These are phyloP conservation scores for Lutjanus campechanus DNA, from an alignment of 2,797 vertebrate species.

Conservation along the genomic window DNA sequence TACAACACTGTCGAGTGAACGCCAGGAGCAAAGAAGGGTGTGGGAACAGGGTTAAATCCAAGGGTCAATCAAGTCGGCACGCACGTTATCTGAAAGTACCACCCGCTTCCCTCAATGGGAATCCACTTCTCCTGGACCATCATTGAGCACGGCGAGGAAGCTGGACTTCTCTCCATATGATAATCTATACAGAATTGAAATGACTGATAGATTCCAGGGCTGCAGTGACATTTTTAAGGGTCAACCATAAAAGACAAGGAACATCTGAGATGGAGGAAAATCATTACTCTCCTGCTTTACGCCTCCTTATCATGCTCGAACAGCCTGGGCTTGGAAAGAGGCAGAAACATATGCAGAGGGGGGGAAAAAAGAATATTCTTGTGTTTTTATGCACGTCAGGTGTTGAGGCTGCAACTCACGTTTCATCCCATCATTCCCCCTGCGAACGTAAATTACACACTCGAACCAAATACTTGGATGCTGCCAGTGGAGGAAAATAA, in stretches of 20 bases:
- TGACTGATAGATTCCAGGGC: constrained; percentile 54
- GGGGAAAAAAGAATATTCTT: constrained; percentile 18
- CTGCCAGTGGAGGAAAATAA: constrained; percentile 32
- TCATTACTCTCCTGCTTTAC: constrained; percentile 65
- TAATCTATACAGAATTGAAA: constrained; percentile 60
- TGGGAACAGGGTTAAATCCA: constrained; percentile 32
- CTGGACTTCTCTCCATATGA: constrained; percentile 49
- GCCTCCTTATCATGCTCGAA: constrained; percentile 68
- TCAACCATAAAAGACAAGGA: constrained; percentile 63
- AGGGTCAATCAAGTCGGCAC: constrained; percentile 1
- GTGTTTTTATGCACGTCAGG: constrained; percentile 52
- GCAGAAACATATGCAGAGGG: constrained; percentile 37
- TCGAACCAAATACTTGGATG: constrained; percentile 21
- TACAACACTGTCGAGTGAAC: not conserved
- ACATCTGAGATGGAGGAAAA: constrained; percentile 59
- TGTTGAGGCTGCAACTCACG: constrained; percentile 53
- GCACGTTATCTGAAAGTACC: constrained; percentile 57
- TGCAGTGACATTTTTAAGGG: constrained; percentile 72
- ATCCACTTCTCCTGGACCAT: constrained; percentile 32
- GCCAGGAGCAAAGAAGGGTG: not conserved
- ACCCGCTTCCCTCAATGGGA: constrained; percentile 23
- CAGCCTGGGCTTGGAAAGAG: constrained; percentile 51
- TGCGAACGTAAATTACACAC: constrained; percentile 46
- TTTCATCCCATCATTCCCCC: constrained; percentile 44
- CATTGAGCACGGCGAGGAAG: constrained; percentile 32